phyloP scores from a whole-genome alignment of 2,888 invertebrate genomes.

The Himalopsyche kuldschensis region DNA sequence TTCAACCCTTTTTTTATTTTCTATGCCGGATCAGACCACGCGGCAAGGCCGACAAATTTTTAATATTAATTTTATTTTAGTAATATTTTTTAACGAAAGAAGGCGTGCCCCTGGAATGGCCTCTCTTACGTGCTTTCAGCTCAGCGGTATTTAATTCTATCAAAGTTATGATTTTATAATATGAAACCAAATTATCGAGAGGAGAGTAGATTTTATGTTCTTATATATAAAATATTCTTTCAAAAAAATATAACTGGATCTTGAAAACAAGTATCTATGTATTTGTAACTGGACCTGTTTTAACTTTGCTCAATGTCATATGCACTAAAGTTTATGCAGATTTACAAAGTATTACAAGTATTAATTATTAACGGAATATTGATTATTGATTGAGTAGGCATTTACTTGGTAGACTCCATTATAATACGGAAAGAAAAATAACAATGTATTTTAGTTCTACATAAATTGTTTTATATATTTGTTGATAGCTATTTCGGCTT shows the following conservation, averaged over 20 bases:
- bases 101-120: slow-evolving; percentile 41
- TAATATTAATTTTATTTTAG: slow-evolving; percentile 40
- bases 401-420: too few relatives aligned
- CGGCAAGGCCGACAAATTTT: slow-evolving; percentile 30
- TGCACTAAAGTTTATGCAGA: too few relatives aligned
- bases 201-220: not conserved
- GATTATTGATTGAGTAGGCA: too few relatives aligned
- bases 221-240: not conserved
- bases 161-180: not conserved
- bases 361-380: too few relatives aligned
- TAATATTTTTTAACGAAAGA: slow-evolving; percentile 45
- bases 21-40: slow-evolving; percentile 35
- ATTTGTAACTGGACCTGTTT: too few relatives aligned
- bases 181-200: not conserved
- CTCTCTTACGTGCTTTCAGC: slow-evolving; percentile 2
- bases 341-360: too few relatives aligned
- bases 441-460: too few relatives aligned
- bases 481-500: too few relatives aligned
- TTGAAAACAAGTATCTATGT: too few relatives aligned
- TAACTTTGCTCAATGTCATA: too few relatives aligned
- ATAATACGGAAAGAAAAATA: too few relatives aligned
- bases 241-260: not conserved
- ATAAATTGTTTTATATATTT: too few relatives aligned
- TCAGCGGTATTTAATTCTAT: not conserved
- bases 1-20: slow-evolving; percentile 37